A percentile compares a stretch with the other conserved stretches of the same genome.
Evolutionary conservation across 2,888 invertebrate genomes (phyloP).

Genomic region (Dexiosoma caninum): DNA sequence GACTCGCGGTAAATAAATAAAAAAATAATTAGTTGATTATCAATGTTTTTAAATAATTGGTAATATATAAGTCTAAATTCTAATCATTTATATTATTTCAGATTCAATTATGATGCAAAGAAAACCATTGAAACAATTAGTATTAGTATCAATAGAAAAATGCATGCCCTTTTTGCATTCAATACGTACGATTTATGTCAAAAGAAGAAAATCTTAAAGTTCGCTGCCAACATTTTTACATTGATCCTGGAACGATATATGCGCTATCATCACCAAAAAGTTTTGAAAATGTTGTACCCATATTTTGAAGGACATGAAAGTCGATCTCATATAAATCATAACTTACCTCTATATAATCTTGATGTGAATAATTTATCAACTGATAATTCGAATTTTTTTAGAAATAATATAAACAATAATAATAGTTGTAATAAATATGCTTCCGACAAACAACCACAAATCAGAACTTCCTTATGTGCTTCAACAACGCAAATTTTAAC

Average conservation of each 20-base stretch:
- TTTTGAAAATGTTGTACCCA: slow-evolving; percentile 34
- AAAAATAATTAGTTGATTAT: neutral
- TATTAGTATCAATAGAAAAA: slow-evolving; percentile 43
- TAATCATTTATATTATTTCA: slow-evolving; percentile 16
- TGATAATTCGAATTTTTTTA: slow-evolving; percentile 24
- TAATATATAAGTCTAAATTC: neutral
- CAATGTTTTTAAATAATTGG: neutral
- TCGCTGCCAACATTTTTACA: neutral
- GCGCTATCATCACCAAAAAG: slow-evolving; percentile 27
- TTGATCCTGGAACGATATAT: slow-evolving; percentile 29
- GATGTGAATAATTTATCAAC: slow-evolving; percentile 15
- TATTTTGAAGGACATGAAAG: slow-evolving; percentile 12
- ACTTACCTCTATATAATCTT: slow-evolving; percentile 30
- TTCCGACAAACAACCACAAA: slow-evolving; percentile 43
- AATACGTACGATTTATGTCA: slow-evolving; percentile 42
- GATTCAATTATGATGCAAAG: slow-evolving; percentile 29
- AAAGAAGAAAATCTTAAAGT: slow-evolving; percentile 47
- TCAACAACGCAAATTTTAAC: slow-evolving; percentile 45
- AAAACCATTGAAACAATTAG: neutral
- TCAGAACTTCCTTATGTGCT: slow-evolving; percentile 45
- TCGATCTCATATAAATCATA: slow-evolving; percentile 48
- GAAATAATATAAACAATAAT: slow-evolving; percentile 18
- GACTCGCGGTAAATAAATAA: no score
- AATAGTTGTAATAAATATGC: slow-evolving; percentile 42
- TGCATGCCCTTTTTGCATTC: slow-evolving; percentile 38